These are phyloP conservation scores for Adelphocoris suturalis DNA, from an alignment of 2,888 invertebrate genomes.

Conservation along the genomic window DNA sequence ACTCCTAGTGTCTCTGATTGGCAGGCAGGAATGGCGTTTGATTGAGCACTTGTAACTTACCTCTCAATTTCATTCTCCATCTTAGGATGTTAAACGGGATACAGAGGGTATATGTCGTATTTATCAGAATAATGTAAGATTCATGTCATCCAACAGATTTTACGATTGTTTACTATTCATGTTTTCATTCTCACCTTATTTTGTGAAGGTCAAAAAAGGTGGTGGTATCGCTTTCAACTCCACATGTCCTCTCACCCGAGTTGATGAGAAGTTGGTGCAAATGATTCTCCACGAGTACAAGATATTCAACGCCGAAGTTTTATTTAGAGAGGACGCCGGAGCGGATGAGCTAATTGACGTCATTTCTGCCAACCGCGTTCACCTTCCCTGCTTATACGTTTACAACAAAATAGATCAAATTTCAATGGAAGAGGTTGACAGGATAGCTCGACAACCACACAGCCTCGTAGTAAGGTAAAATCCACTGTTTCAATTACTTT, in stretches of 20 bases:
- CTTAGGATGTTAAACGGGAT: no score
- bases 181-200: not conserved
- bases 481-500: conserved; percentile 54
- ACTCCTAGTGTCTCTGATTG: no score
- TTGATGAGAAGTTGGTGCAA: conserved; percentile 98
- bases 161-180: not conserved
- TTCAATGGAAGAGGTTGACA: conserved; percentile 98
- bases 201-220: conserved; percentile 89
- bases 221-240: conserved; percentile 98
- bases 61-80: no score
- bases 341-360: conserved; percentile 99
- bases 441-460: conserved; percentile 92
- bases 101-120: no score
- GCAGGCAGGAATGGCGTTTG: no score
- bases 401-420: conserved; percentile 99
- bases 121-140: no score
- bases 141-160: no score
- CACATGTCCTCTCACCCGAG: conserved; percentile 93
- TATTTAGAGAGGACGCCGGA: conserved; percentile 97
- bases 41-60: no score
- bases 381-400: conserved; percentile 97
- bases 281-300: conserved; percentile 99
- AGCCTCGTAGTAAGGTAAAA: conserved; percentile 94
- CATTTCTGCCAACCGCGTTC: conserved; percentile 95
- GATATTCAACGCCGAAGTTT: conserved; percentile 94